Conservation (phyloP, 2,888 invertebrate genomes). For the Ephialtes manifestator region DNA sequence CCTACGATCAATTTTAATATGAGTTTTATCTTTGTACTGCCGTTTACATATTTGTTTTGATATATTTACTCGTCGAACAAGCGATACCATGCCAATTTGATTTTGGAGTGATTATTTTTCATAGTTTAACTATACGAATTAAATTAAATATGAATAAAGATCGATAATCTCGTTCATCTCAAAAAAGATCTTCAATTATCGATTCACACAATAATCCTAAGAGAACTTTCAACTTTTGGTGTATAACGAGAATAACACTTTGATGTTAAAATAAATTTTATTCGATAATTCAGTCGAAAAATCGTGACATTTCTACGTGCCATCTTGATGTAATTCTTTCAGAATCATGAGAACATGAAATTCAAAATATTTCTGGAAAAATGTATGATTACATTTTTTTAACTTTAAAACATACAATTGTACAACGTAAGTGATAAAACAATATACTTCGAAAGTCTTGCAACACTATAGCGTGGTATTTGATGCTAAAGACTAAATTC, state of each 20-base stretch:
- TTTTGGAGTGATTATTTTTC: conserved; percentile 3
- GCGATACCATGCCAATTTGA: conserved; percentile 13
- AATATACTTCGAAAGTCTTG: not conserved
- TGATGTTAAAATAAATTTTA: conserved; percentile 16
- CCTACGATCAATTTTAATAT: conserved; percentile 9
- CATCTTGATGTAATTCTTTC: conserved; percentile 43
- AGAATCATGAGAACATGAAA: not conserved
- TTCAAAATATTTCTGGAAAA: not conserved
- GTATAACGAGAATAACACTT: conserved; percentile 16
- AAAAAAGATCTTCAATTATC: conserved; percentile 15
- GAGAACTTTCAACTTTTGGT: conserved; percentile 14
- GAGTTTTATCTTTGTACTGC: conserved; percentile 27
- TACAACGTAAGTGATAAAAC: conserved; percentile 5
- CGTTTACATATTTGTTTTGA: conserved; percentile 25
- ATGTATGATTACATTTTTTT: conserved; percentile 6
- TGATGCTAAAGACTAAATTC: not conserved
- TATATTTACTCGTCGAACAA: conserved; percentile 7
- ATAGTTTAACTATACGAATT: not conserved
- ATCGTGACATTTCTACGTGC: conserved; percentile 15
- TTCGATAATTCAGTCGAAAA: conserved; percentile 6
- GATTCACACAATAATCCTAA: conserved; percentile 9
- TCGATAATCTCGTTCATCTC: conserved; percentile 10
- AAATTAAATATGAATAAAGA: not conserved
- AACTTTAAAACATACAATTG: conserved; percentile 21
- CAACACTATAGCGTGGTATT: not conserved